Base-by-base conservation (phyloP, 2,888 invertebrate species). In the Cryptocheilus praepositus region DNA sequence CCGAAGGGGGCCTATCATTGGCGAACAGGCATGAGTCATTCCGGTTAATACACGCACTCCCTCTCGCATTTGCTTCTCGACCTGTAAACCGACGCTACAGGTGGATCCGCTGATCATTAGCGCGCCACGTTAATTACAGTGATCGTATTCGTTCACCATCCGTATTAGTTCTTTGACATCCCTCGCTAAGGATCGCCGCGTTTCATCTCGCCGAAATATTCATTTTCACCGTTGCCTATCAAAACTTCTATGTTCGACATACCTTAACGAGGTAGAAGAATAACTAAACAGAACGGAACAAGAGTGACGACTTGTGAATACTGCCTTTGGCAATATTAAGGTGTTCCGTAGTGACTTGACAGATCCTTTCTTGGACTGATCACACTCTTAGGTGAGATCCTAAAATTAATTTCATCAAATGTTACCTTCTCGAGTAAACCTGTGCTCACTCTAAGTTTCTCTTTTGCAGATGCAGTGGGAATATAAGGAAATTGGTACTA, bases 191-290 rank as follows among this genome's bases (percentile, higher is more conserved):
- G 55, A 45, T 28, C 18, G 28, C 60, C 57, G 63, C 79, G 83
- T 87, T 86, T 87, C 83, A 86, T 86, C 85, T 73, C 81, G 86
- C 87, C 86, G 44, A 83, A 83, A 82, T 81, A 80, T 83, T 79
- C 80, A 82, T 84, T 81, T 79, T 64, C 68, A 69, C 54, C 21
- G 54, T 58, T 49, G 22, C 45, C 16, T 36, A 36, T 57, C 18
- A 16, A 28, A 8, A 19, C 36, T 36, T 36, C 36, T 36, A 36
- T 36, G 36, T 36, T 36, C 36, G 36, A 36, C 36, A 36, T 36
- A 11, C 36, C 13, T 5, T 36, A 44, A n/a, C 18, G 15, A 44
- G 44, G 18, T 3, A 28, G 18, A 57, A 8, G 44, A 21, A 45
- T 13, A 16, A 18, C n/a, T n/a, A 13, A 49, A 15, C 61, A 71